phyloP scores from a whole-genome alignment of 1,140 invertebrate species.

The Zaprionus capensis region DNA sequence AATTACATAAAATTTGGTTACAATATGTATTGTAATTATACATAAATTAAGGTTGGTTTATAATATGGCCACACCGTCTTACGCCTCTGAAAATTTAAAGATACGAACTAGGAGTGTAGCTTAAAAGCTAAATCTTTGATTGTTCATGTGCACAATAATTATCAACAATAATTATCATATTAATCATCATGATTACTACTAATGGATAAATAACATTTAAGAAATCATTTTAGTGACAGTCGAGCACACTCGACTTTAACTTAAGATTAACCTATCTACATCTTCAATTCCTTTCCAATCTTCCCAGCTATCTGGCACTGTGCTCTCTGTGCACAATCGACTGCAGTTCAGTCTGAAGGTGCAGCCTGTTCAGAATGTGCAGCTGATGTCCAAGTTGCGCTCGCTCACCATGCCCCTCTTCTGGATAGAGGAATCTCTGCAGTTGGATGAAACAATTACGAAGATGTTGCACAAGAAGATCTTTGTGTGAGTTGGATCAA shows the following conservation, averaged over 20 bases:
- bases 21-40: too few relatives aligned
- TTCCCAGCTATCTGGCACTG: constrained; percentile 87
- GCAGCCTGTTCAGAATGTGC: constrained; percentile 87
- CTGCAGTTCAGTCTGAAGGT: constrained; percentile 89
- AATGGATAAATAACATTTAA: too few relatives aligned
- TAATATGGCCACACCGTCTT: too few relatives aligned
- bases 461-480: constrained; percentile 85
- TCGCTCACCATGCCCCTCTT: constrained; percentile 88
- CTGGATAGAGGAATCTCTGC: constrained; percentile 90
- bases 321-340: constrained; percentile 87
- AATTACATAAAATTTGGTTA: too few relatives aligned
- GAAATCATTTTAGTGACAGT: too few relatives aligned
- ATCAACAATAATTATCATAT: too few relatives aligned
- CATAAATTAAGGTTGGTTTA: too few relatives aligned
- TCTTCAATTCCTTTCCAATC: background rate
- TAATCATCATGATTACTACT: too few relatives aligned
- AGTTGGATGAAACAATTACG: constrained; percentile 85
- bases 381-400: constrained; percentile 87
- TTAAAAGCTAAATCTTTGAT: too few relatives aligned
- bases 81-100: too few relatives aligned
- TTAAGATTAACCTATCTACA: background rate
- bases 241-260: background rate
- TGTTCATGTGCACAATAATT: too few relatives aligned
- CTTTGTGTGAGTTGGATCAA: constrained; percentile 77
- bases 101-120: too few relatives aligned